These are phyloP conservation scores for Bostrychus sinensis DNA, from an alignment of 2,113 vertebrate genomes.

Conservation along the genomic window DNA sequence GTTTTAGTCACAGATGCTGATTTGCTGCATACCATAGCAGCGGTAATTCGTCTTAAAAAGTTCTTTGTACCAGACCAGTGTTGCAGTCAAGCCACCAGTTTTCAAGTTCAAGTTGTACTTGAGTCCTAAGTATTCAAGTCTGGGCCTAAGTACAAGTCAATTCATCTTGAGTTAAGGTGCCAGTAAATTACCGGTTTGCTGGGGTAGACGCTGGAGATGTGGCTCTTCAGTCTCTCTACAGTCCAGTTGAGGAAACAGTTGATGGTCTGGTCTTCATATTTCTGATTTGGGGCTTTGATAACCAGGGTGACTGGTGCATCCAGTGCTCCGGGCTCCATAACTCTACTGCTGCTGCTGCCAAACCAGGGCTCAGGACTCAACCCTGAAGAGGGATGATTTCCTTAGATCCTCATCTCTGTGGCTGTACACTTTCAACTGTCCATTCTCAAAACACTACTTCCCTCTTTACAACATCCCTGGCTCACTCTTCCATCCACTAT, in stretches of 20 bases:
- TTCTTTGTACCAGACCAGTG: too few relatives aligned
- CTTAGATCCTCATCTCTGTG: background rate
- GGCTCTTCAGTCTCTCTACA: conserved; percentile 90
- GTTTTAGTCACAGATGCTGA: too few relatives aligned
- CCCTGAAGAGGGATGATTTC: conserved; percentile 7
- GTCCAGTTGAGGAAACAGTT: conserved; percentile 95
- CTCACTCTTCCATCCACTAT: background rate
- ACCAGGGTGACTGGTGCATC: conserved; percentile 89
- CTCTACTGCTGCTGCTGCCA: background rate
- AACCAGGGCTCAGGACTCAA: conserved; percentile 28
- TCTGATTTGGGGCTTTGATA: conserved; percentile 96
- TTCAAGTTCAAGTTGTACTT: too few relatives aligned
- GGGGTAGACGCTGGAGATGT: conserved; percentile 91
- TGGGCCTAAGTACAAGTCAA: too few relatives aligned
- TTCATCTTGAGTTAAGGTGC: too few relatives aligned
- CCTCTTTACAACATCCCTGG: background rate
- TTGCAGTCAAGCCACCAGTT: too few relatives aligned
- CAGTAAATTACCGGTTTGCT: conserved; percentile 91
- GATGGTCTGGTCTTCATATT: conserved; percentile 93
- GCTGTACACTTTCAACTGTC: background rate
- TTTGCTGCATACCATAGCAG: too few relatives aligned
- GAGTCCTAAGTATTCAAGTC: too few relatives aligned
- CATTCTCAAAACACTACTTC: conserved; percentile 19
- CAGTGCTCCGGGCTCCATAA: conserved; percentile 83
- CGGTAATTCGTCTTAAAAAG: too few relatives aligned